Evolutionary conservation across 2,113 vertebrate genomes (phyloP).

Genomic region (Otus sunia): DNA sequence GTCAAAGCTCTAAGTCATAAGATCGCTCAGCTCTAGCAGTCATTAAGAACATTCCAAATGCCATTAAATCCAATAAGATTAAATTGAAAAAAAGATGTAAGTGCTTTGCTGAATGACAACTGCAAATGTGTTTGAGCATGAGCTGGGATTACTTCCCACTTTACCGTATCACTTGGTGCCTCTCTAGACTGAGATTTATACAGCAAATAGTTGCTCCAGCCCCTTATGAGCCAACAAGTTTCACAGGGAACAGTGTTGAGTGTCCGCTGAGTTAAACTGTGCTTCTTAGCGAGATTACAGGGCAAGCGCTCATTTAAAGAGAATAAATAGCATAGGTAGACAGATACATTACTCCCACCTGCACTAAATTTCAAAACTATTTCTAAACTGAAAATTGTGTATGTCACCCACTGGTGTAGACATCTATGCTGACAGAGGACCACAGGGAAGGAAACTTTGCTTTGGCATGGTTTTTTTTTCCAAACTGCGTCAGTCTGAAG

Average conservation of each 20-base stretch:
- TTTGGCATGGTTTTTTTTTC: not conserved
- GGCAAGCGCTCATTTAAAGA: not conserved
- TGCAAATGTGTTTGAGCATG: not conserved
- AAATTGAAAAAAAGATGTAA: not conserved
- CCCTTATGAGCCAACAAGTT: not conserved
- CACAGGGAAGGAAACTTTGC: not conserved
- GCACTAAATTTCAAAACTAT: not conserved
- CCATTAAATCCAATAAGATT: not conserved
- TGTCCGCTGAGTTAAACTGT: not conserved
- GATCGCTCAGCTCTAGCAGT: not conserved
- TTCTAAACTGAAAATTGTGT: not conserved
- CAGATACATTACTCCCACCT: not conserved
- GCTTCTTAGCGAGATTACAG: not conserved
- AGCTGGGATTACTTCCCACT: not conserved
- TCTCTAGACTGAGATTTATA: not conserved
- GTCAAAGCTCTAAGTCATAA: not conserved
- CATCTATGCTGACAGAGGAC: not conserved
- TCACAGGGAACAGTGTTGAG: not conserved
- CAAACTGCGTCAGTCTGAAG: slow-evolving; percentile 3
- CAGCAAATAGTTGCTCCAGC: not conserved
- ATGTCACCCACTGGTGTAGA: not conserved
- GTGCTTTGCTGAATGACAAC: not conserved
- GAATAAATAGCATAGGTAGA: not conserved
- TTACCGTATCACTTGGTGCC: not conserved
- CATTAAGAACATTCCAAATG: not conserved